Conservation (phyloP, 2,797 vertebrate species). For the Peromyscus aztecus region DNA sequence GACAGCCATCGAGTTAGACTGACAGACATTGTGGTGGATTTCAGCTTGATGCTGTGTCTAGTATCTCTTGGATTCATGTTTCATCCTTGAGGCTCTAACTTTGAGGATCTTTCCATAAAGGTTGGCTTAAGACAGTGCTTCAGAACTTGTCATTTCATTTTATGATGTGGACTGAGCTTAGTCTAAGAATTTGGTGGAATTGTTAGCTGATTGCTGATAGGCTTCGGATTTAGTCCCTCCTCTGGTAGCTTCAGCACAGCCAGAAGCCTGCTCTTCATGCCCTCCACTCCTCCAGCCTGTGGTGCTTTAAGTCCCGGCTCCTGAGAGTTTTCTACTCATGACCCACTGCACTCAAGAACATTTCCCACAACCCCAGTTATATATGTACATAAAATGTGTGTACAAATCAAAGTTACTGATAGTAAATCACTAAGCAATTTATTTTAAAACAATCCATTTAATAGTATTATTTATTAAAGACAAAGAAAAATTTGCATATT, state of each 20-base stretch:
- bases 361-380: neutral
- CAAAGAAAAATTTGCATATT: neutral
- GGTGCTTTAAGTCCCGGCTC: neutral
- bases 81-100: neutral
- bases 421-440: neutral
- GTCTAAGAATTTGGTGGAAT: neutral
- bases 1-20: neutral
- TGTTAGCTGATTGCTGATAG: neutral
- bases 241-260: neutral
- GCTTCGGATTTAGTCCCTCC: neutral
- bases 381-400: neutral
- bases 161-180: neutral
- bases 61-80: neutral
- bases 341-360: no score
- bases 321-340: neutral
- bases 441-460: neutral
- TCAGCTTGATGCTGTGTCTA: neutral
- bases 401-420: neutral
- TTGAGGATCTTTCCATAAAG: conserved; percentile 33
- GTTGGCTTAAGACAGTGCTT: neutral
- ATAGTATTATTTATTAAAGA: neutral
- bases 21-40: neutral
- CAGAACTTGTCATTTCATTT: conserved; percentile 1
- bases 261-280: neutral
- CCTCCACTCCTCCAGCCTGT: neutral